Evolutionary conservation across 2,888 invertebrate species (phyloP).

Genomic region (Polymixis lichenea): DNA sequence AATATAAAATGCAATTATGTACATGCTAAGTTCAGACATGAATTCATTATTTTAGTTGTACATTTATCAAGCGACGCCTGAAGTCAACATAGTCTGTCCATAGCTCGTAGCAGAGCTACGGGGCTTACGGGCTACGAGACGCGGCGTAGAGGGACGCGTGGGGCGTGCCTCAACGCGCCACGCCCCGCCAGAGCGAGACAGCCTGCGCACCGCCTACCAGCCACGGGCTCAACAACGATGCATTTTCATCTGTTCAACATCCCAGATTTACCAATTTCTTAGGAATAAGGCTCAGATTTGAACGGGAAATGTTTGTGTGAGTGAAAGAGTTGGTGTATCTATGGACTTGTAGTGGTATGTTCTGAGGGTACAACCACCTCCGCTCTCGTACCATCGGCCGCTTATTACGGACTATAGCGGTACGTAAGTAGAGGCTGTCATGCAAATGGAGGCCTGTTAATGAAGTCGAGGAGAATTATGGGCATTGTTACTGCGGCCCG

Average conservation of each 20-base stretch:
- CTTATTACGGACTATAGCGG: slow-evolving; percentile 82
- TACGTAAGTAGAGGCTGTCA: slow-evolving; percentile 85
- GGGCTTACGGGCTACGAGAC: slow-evolving; percentile 69
- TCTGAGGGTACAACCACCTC: slow-evolving; percentile 76
- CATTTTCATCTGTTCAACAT: slow-evolving; percentile 68
- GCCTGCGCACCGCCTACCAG: slow-evolving; percentile 82
- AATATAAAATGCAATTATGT: slow-evolving; percentile 8
- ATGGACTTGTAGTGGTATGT: slow-evolving; percentile 68
- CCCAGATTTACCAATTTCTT: slow-evolving; percentile 54
- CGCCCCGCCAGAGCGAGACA: slow-evolving; percentile 86
- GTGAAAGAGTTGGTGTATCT: slow-evolving; percentile 42
- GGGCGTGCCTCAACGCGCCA: slow-evolving; percentile 83
- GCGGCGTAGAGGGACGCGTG: slow-evolving; percentile 68
- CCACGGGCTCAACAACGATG: slow-evolving; percentile 71
- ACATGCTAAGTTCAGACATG: slow-evolving; percentile 12
- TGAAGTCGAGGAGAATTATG: slow-evolving; percentile 90
- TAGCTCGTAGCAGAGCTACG: slow-evolving; percentile 68
- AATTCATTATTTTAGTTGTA: slow-evolving; percentile 48
- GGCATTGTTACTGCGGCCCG: slow-evolving; percentile 88
- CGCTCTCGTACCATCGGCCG: slow-evolving; percentile 74
- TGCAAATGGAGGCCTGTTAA: slow-evolving; percentile 90
- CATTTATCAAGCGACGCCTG: slow-evolving; percentile 55
- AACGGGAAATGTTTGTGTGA: slow-evolving; percentile 20
- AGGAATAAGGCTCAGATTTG: slow-evolving; percentile 73
- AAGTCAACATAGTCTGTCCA: slow-evolving; percentile 63